Conservation (phyloP, 1,140 invertebrate genomes). For the Phthorimaea operculella region DNA sequence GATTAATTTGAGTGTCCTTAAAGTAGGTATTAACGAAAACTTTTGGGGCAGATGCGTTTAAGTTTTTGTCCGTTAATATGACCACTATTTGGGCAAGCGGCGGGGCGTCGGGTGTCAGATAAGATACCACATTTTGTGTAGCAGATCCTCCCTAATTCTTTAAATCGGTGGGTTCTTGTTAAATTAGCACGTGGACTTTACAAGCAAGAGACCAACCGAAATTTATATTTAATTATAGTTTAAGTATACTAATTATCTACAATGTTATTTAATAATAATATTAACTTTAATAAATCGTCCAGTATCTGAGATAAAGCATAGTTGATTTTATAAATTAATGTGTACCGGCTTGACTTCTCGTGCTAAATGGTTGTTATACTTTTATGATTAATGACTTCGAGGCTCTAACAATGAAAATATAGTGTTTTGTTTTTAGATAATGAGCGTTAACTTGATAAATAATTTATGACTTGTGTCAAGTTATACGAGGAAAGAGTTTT, state of each 20-base stretch:
- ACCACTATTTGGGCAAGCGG: not conserved
- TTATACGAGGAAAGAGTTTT: conserved; percentile 32
- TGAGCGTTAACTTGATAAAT: conserved; percentile 52
- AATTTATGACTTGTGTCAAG: conserved; percentile 38
- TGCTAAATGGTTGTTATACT: conserved; percentile 16
- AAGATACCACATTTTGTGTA: not conserved
- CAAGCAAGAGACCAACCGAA: too few species aligned
- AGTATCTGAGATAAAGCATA: too few species aligned
- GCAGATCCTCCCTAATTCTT: too few species aligned
- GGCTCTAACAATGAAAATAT: conserved; percentile 40
- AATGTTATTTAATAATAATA: too few species aligned
- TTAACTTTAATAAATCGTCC: too few species aligned
- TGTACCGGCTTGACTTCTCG: not conserved
- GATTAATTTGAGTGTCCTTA: conserved; percentile 17
- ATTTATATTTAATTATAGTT: too few species aligned
- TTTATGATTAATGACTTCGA: conserved; percentile 38
- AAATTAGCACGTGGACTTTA: too few species aligned
- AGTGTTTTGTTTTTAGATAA: conserved; percentile 55
- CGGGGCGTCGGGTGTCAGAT: conserved; percentile 1
- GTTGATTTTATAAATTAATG: not conserved
- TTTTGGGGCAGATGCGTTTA: conserved; percentile 23
- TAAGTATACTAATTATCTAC: too few species aligned
- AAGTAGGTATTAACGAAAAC: conserved; percentile 13
- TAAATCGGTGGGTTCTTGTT: too few species aligned
- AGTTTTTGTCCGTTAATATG: conserved; percentile 15